Evolutionary conservation across 2,888 invertebrate species (phyloP), one percentile per base, ranked within the genome.

Genomic region (Chaetoderma sp.): DNA sequence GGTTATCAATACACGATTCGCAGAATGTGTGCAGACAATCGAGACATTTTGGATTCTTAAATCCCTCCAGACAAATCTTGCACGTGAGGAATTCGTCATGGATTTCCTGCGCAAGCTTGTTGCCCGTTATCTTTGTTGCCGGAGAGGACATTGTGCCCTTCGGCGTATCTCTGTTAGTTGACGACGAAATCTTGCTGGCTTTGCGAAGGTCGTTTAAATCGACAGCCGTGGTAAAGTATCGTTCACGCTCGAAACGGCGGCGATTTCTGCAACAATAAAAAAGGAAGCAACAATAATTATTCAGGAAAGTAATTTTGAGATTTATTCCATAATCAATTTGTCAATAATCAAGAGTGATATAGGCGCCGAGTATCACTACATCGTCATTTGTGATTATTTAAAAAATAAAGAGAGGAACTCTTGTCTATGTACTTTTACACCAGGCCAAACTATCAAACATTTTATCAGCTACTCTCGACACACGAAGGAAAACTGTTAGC

Each of bases 1-100:
- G 86, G 65, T 79, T 83, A 65, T 86, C 86, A 63, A 86, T 84
- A 67, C 87, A 87, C 54, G 78, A 73, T 67, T 86, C 86, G 71
- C 86, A 86, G 77, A 85, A 86, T 1, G 86, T 86, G 71, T 86
- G 86, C 60, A 86, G 78, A 66, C 87, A 87, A 71, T 85, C 83
- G 58, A 87, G 80, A 64, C 85, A 83, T 75, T 86, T 86, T 16
- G 87, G 87, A 61, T 75, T 83, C 74, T 86, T 86, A 77, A 83
- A 86, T 23, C 79, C 79, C 68, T 85, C 86, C 57, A 84, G 77
- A 70, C 87, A 87, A 68, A 87, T 87, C 75, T 87, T 87, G 73
- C 87, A 87, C 32, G 83, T 82, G 25, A 87, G 82, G 69, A 86
- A 87, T 65, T 87, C 86, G 63, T 86, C 86, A 66, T 85, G 81